Base-by-base conservation (phyloP, 2,797 vertebrate species). In the Anguilla marmorata region DNA sequence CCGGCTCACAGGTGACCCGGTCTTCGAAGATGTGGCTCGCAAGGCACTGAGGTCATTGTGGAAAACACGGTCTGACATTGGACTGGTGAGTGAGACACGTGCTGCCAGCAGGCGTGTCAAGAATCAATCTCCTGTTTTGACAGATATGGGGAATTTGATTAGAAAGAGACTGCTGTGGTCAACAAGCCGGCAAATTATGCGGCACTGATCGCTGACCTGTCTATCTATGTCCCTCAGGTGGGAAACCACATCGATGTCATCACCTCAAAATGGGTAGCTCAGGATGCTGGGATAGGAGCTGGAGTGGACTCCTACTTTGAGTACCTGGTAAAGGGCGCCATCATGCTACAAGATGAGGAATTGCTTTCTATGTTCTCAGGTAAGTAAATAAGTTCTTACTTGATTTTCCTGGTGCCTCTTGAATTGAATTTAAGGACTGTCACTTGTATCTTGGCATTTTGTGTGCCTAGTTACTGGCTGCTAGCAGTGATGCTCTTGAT, bases 261-360 rank as follows among this genome's bases (percentile, higher is more conserved):
- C 91, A 97, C 97, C 58, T 97, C 96, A 93, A 99, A 99, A 92
- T 99, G 98, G 98, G 97, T 99, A 66, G 98, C 98, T 19, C 98
- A 99, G 88, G 98, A 99, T 4, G 96, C 98, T 0, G 98, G 98
- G 0, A 99, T 99, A 0, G 98, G 98, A 3, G 98, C 98, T 0
- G 98, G 98, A 0, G 97, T 99, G 85, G 98, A 99, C 90, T 99
- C 98, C 0, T 99, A 99, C 92, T 98, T 99, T 88, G 98, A 99
- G 89, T 99, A 99, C 89, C 95, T 99, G 90, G 98, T 99, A 19
- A 99, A 99, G 94, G 98, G 98, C 90, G 97, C 98, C 91, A 97
- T 99, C 88, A 93, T 99, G 85, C 96, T 99, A 91, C 98, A 99
- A 92, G 98, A 99, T 33, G 94, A 97, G 89, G 97, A 98, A 91